Percentiles rank a stretch among this genome's conserved stretches.
These are phyloP conservation scores for Tiphia femorata DNA, from an alignment of 2,888 invertebrate species.

Conservation along the genomic window DNA sequence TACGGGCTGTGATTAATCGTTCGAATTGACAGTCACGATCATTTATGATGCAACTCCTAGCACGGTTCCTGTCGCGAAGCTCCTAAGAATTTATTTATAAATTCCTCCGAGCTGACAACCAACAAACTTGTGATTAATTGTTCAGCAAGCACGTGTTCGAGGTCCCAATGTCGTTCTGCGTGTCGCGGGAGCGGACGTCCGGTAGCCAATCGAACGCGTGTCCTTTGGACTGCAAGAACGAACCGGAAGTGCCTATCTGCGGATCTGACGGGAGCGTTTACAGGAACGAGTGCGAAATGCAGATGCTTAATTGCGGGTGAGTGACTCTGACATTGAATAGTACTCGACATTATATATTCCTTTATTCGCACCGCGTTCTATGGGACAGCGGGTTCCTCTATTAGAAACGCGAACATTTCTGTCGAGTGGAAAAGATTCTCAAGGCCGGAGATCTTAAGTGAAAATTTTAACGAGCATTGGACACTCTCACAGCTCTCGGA, in stretches of 20 bases:
- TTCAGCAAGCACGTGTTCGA: constrained; percentile 90
- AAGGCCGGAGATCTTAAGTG: too few species aligned
- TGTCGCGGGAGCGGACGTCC: constrained; percentile 82
- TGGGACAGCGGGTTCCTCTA: neutral
- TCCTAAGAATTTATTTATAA: too few species aligned
- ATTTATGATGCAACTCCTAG: too few species aligned
- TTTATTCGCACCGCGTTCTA: neutral
- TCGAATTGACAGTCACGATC: too few species aligned
- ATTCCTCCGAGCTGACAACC: too few species aligned
- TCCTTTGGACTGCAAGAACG: constrained; percentile 81
- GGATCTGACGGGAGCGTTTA: constrained; percentile 92
- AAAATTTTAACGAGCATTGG: too few species aligned
- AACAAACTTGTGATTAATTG: too few species aligned
- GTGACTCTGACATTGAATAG: constrained; percentile 49
- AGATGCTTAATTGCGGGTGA: constrained; percentile 90
- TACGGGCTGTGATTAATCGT: too few species aligned
- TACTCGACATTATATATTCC: neutral
- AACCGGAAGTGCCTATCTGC: constrained; percentile 82
- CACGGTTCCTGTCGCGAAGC: too few species aligned
- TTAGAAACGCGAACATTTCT: neutral
- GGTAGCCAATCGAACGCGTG: constrained; percentile 75
- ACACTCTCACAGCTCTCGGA: too few species aligned
- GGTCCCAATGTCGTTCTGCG: constrained; percentile 90
- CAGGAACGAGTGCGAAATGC: constrained; percentile 88
- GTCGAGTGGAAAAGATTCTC: neutral